Conservation (phyloP, 2,888 invertebrate genomes). For the Drosophila ochracea region DNA sequence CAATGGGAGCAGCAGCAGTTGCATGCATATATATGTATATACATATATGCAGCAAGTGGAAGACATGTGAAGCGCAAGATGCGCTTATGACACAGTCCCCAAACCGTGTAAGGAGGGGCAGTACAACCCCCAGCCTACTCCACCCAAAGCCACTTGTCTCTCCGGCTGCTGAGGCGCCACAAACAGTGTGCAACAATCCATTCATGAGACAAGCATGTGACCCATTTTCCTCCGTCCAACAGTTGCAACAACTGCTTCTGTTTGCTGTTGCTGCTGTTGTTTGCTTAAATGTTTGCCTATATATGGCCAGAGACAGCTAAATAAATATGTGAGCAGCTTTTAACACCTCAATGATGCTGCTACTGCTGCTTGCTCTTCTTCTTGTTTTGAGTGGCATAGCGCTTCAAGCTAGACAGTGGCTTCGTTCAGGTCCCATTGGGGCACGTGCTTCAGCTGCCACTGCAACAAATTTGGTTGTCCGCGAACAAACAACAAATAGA, state of each 20-base stretch:
- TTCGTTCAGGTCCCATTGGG: constrained; percentile 8
- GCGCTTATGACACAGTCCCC: constrained; percentile 55
- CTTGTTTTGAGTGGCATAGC: constrained; percentile 6
- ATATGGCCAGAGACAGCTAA: constrained; percentile 73
- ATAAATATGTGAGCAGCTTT: constrained; percentile 79
- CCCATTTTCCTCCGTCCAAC: constrained; percentile 58
- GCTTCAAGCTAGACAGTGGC: constrained; percentile 13
- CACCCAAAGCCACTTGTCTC: constrained; percentile 24
- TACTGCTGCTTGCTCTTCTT: constrained; percentile 10
- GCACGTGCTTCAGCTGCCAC: constrained; percentile 5
- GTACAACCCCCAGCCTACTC: neutral
- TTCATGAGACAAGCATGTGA: constrained; percentile 76
- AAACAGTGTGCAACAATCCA: constrained; percentile 55
- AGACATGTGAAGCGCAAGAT: constrained; percentile 1
- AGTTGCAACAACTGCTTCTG: constrained; percentile 21
- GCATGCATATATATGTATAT: neutral
- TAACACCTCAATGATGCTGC: constrained; percentile 62
- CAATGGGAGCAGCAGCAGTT: constrained; percentile 31
- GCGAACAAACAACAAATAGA: constrained; percentile 4
- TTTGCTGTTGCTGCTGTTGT: constrained; percentile 40
- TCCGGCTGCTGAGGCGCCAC: constrained; percentile 62
- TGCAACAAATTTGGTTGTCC: constrained; percentile 21
- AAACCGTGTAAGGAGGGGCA: constrained; percentile 1
- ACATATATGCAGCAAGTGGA: neutral
- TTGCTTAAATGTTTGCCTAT: constrained; percentile 77